phyloP scores from a whole-genome alignment of 2,888 invertebrate species.

The Rutpela maculata region DNA sequence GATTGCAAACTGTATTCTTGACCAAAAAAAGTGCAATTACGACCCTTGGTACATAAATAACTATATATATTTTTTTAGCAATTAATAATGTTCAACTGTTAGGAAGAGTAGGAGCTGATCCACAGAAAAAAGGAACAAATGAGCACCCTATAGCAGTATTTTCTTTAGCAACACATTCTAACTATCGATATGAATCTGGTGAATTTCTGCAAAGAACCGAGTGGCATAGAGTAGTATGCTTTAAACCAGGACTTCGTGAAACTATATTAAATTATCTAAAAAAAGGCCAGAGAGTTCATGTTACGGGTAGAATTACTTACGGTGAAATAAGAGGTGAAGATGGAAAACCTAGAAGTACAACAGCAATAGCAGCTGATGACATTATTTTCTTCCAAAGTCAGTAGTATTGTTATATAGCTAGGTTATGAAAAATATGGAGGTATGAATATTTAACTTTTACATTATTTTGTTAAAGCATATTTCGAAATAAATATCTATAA shows the following conservation, averaged over 20 bases:
- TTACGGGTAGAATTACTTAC: slow-evolving; percentile 89
- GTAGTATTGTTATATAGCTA: background rate
- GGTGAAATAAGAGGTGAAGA: slow-evolving; percentile 89
- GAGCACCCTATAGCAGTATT: slow-evolving; percentile 92
- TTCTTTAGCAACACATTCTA: slow-evolving; percentile 91
- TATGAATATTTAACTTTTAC: background rate
- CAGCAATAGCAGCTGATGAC: slow-evolving; percentile 91
- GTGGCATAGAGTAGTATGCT: slow-evolving; percentile 87
- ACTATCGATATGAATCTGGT: slow-evolving; percentile 87
- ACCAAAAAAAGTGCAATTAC: too few relatives aligned
- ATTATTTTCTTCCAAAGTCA: slow-evolving; percentile 84
- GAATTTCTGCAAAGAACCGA: slow-evolving; percentile 85
- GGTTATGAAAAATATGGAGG: slow-evolving; percentile 1
- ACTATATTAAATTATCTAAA: slow-evolving; percentile 86
- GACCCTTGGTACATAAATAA: too few relatives aligned
- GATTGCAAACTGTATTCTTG: too few relatives aligned
- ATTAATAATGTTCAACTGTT: slow-evolving; percentile 90
- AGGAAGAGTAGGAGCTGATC: slow-evolving; percentile 92
- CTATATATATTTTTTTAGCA: slow-evolving; percentile 76
- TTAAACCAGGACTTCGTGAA: slow-evolving; percentile 89
- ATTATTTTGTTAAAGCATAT: background rate
- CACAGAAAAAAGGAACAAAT: slow-evolving; percentile 87
- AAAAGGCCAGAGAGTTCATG: slow-evolving; percentile 90
- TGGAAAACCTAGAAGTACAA: slow-evolving; percentile 83
- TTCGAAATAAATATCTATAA: background rate